Conservation (phyloP, 1,140 invertebrate species). For the Bactericera cockerelli region DNA sequence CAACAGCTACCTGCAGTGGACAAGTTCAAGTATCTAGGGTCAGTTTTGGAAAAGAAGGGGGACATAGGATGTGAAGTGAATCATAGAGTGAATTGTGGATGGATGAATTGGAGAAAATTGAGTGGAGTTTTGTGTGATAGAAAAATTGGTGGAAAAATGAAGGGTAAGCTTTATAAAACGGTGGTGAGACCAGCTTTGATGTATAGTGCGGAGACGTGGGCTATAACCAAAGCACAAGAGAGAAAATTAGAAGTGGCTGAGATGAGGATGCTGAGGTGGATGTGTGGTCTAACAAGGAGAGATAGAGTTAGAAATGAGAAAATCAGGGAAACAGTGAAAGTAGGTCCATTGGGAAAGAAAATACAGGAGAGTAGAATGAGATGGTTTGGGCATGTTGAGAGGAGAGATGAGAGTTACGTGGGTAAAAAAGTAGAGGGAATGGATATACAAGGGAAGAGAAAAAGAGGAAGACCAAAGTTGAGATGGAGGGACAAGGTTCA, state of each 20-base stretch:
- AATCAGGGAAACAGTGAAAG: conserved; percentile 7
- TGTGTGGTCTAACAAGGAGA: conserved; percentile 4
- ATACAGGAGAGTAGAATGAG: conserved; percentile 10
- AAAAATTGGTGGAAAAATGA: neutral
- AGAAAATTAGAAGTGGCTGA: conserved; percentile 5
- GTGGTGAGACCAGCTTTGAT: neutral
- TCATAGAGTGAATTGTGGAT: conserved; percentile 4
- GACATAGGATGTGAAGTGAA: neutral
- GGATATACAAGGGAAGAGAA: neutral
- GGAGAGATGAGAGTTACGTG: neutral
- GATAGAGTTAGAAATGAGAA: conserved; percentile 12
- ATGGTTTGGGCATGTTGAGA: conserved; percentile 9
- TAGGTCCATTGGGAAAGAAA: neutral
- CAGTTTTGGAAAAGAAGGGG: conserved; percentile 3
- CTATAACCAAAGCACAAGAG: conserved; percentile 1
- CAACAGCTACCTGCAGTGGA: neutral
- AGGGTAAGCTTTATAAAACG: neutral
- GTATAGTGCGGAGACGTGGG: conserved; percentile 10
- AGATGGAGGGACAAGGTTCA: conserved; percentile 10
- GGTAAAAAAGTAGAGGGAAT: neutral
- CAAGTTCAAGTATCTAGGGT: neutral
- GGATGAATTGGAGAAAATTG: conserved; percentile 12
- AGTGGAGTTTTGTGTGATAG: neutral
- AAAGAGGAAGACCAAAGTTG: conserved; percentile 8
- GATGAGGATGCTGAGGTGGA: conserved; percentile 10